Evolutionary conservation across 2,888 invertebrate genomes (phyloP), one percentile per base, ranked within the genome.

Genomic region (Scrobipalpa atriplicella): DNA sequence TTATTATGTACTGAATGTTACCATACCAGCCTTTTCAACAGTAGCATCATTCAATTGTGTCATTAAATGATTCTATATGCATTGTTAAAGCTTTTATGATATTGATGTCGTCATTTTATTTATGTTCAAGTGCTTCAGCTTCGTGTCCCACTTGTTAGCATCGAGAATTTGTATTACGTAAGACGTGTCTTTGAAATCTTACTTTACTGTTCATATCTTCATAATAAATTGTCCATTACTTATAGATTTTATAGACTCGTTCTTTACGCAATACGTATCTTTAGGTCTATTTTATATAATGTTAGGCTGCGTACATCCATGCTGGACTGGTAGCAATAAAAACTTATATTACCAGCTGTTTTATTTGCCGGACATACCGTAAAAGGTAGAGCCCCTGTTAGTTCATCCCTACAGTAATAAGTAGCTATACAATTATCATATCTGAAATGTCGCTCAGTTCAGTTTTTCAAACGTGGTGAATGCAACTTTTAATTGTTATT

Each of bases 11-110:
- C 29, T 29, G 29, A 29, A 29, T 29, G 29, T 29, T 29, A 5
- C 29, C 29, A 29, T 29, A 5, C 29, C 29, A 29, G 5, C 5
- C 29, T 3, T 29, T 29, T 29, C 29, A 29, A 29, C 29, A 29
- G 66, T 64, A 71, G 71, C 71, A 69, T 64, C 18, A 52, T 54
- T 11, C 18, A 13, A 63, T 64, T 64, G 52, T 16, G 51, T n/a
- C 19, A 54, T 38, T 54, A 54, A 54, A 52, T 39, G 64, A 54
- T 52, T 47, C 7, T 16, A n/a, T 47, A n/a, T 62, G 10, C 36
- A 19, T 38, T 38, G 9, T 36, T 13, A 60, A 38, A 19, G 36
- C 29, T 38, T 60, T 60, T 29, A 60, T 8, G 29, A 60, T 38
- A 60, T 60, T 60, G 29, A 21, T 56, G 56, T 19, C 29, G 19